These are phyloP conservation scores for Leguminivora glycinivorella DNA, from an alignment of 1,140 invertebrate species.

Conservation along the genomic window DNA sequence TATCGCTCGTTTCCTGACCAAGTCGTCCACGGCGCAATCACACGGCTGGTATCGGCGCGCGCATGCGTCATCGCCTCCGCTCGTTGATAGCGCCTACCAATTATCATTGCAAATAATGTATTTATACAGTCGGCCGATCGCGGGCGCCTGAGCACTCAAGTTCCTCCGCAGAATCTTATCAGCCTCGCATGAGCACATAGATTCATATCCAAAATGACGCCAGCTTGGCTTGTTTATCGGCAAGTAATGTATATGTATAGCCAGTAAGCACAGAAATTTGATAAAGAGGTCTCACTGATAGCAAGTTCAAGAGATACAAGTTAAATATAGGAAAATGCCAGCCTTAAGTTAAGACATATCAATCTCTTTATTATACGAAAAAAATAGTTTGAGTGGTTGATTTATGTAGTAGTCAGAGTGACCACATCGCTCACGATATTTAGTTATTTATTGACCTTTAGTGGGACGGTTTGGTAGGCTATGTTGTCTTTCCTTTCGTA, in stretches of 20 bases:
- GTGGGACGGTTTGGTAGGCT: constrained; percentile 1
- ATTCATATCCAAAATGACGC: constrained; percentile 56
- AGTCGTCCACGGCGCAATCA: constrained; percentile 48
- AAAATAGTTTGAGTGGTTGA: neutral
- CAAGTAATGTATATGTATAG: constrained; percentile 44
- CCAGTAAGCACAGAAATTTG: constrained; percentile 48
- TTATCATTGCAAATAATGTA: constrained; percentile 78
- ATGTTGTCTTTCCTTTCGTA: constrained; percentile 31
- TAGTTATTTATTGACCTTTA: constrained; percentile 20
- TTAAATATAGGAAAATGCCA: constrained; percentile 71
- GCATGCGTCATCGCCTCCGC: constrained; percentile 75
- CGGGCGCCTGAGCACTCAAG: constrained; percentile 49
- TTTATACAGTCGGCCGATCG: constrained; percentile 66
- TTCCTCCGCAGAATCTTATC: constrained; percentile 62
- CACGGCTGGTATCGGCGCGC: constrained; percentile 65
- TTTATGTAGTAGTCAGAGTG: neutral
- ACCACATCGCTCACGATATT: neutral
- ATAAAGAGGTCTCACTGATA: constrained; percentile 73
- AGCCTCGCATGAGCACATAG: constrained; percentile 51
- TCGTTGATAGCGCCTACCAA: constrained; percentile 72
- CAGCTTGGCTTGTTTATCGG: constrained; percentile 56
- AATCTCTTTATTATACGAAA: neutral
- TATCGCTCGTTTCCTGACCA: constrained; percentile 62
- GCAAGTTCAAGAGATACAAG: constrained; percentile 68
- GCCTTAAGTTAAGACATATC: constrained; percentile 25